Percentiles rank a stretch among this genome's conserved stretches.
Conservation (phyloP, 1,140 invertebrate genomes). For the Meloidogyne exigua region DNA sequence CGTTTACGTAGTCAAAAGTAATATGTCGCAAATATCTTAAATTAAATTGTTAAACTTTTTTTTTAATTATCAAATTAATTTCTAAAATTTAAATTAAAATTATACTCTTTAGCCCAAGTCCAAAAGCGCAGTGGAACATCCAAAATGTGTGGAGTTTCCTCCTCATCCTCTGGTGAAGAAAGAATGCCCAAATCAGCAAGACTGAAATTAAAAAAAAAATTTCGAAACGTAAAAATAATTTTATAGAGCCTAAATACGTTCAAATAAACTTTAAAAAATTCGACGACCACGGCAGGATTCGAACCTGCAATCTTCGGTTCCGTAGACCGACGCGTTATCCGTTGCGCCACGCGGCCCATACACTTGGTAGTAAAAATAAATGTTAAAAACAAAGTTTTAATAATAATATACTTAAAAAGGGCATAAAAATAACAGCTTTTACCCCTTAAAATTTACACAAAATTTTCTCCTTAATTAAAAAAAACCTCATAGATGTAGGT, state of each 20-base stretch:
- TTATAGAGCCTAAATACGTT: not conserved
- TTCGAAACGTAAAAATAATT: not conserved
- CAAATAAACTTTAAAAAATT: constrained; percentile 26
- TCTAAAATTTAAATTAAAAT: constrained; percentile 14
- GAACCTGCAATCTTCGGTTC: constrained; percentile 57
- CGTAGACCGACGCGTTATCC: constrained; percentile 56
- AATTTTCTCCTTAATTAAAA: no score
- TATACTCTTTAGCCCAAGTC: constrained; percentile 44
- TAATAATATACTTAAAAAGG: no score
- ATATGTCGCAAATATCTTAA: constrained; percentile 27
- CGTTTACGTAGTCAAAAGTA: constrained; percentile 19
- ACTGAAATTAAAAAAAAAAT: constrained; percentile 3
- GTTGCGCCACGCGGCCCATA: constrained; percentile 49
- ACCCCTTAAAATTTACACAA: no score
- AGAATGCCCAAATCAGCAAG: constrained; percentile 37
- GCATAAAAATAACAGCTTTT: no score
- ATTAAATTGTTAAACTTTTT: constrained; percentile 4
- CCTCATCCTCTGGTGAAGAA: constrained; percentile 44
- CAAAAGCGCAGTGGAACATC: constrained; percentile 47
- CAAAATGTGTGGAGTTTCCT: constrained; percentile 40
- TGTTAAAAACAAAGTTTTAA: not conserved
- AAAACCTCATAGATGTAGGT: not conserved
- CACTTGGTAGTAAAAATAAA: not conserved
- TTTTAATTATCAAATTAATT: constrained; percentile 12
- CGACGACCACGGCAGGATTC: constrained; percentile 49